phyloP scores from a whole-genome alignment of 2,113 vertebrate genomes.

The Megaleporinus macrocephalus region DNA sequence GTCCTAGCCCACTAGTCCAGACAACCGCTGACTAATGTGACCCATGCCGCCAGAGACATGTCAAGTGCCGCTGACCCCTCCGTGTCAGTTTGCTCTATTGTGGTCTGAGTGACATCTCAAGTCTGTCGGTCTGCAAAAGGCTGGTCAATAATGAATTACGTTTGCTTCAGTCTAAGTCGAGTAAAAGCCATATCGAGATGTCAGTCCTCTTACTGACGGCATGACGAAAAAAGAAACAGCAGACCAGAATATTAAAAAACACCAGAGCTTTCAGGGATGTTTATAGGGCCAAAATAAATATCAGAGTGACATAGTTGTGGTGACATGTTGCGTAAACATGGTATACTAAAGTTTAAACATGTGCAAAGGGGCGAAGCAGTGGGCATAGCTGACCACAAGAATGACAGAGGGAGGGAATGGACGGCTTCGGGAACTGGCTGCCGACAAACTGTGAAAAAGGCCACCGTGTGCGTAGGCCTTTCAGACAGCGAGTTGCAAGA shows the following conservation, averaged over 20 bases:
- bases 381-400: constrained; percentile 29
- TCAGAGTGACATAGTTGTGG: constrained; percentile 51
- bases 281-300: constrained; percentile 47
- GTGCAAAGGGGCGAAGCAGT: constrained; percentile 40
- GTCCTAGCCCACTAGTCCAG: background rate
- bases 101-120: constrained; percentile 27
- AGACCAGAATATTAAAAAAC: constrained; percentile 39
- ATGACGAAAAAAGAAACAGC: constrained; percentile 5
- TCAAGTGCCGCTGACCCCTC: constrained; percentile 20
- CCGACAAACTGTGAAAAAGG: constrained; percentile 25
- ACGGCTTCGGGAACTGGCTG: background rate
- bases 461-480: background rate
- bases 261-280: constrained; percentile 39
- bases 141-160: constrained; percentile 3
- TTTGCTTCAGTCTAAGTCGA: background rate
- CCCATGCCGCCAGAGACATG: background rate
- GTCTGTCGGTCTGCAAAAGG: constrained; percentile 23
- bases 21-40: constrained; percentile 17
- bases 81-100: background rate
- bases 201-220: background rate
- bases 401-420: constrained; percentile 19
- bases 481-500: background rate
- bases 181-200: background rate
- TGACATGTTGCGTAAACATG: constrained; percentile 37
- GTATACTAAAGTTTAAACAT: constrained; percentile 48